These are phyloP conservation scores for Thalassoma bifasciatum DNA, from an alignment of 2,113 vertebrate genomes.

Conservation along the genomic window DNA sequence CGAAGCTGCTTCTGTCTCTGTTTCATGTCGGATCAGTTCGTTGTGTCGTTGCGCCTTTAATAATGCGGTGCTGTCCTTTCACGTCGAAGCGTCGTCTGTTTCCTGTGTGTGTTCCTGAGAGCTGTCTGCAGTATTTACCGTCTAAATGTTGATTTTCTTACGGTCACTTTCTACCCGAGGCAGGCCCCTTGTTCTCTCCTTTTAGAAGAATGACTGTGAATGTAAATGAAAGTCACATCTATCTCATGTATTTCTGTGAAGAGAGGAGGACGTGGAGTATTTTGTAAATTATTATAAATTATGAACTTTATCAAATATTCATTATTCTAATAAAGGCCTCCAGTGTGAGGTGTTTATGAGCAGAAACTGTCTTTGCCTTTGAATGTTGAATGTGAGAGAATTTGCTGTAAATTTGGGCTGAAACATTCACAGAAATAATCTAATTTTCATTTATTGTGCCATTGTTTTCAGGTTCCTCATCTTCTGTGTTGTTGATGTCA, in stretches of 20 bases:
- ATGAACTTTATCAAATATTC: conserved; percentile 66
- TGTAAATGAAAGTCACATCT: conserved; percentile 68
- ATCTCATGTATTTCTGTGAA: conserved; percentile 56
- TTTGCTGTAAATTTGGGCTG: too few relatives aligned
- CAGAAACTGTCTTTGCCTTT: conserved; percentile 13
- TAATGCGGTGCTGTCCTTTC: conserved; percentile 40
- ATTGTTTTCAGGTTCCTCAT: too few relatives aligned
- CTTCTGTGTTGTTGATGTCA: too few relatives aligned
- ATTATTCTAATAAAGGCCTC: conserved; percentile 78
- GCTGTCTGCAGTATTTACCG: conserved; percentile 47
- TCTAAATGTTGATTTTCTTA: conserved; percentile 40
- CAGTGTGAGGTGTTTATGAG: conserved; percentile 55
- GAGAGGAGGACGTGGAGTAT: conserved; percentile 56
- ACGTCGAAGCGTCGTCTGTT: conserved; percentile 36
- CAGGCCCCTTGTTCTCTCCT: conserved; percentile 47
- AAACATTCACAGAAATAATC: too few relatives aligned
- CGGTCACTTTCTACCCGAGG: conserved; percentile 64
- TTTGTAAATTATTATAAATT: conserved; percentile 74
- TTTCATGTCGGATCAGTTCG: conserved; percentile 23
- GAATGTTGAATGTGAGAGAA: too few relatives aligned
- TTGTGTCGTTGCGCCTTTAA: conserved; percentile 26
- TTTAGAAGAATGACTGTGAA: conserved; percentile 76
- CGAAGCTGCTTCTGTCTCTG: conserved; percentile 53
- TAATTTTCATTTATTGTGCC: too few relatives aligned
- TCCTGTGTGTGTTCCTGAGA: conserved; percentile 33